Percentiles rank a stretch among this genome's conserved stretches.
Evolutionary conservation across 2,113 vertebrate species (phyloP).

Genomic region (Seriola rivoliana): DNA sequence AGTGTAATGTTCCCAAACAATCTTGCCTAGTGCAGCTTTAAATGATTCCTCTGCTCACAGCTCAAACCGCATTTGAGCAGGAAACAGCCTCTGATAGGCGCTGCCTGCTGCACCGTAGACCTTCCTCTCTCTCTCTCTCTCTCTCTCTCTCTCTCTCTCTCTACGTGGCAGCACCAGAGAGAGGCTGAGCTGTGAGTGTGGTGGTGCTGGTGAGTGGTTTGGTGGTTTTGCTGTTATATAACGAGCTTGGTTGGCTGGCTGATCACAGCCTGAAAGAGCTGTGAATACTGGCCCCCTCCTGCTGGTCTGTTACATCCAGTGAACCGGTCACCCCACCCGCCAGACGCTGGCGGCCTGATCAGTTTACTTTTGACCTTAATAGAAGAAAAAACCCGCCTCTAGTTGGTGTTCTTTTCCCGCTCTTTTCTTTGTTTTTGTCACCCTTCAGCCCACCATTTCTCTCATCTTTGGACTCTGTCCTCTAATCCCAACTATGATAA

Average conservation of each 20-base stretch:
- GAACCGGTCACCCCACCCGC: constrained; percentile 16
- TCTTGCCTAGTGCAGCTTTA: constrained; percentile 1
- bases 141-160: constrained; percentile 16
- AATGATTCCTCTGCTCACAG: constrained; percentile 7
- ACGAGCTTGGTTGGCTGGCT: constrained; percentile 34
- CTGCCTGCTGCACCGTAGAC: not conserved
- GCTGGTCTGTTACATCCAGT: constrained; percentile 3
- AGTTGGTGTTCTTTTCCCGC: constrained; percentile 14
- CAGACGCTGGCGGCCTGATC: constrained; percentile 22
- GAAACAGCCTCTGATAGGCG: not conserved
- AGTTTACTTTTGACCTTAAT: constrained; percentile 46
- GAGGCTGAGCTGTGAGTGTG: constrained; percentile 22
- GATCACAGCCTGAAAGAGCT: constrained; percentile 40
- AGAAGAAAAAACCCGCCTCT: not conserved
- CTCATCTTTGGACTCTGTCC: constrained; percentile 52
- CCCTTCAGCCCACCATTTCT: constrained; percentile 18
- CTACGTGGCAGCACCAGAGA: constrained; percentile 64
- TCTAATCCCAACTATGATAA: constrained; percentile 74
- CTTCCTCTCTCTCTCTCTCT: constrained; percentile 20
- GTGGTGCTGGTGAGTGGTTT: constrained; percentile 36
- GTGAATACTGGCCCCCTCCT: constrained; percentile 19
- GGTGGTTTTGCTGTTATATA: constrained; percentile 67
- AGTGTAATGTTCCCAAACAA: not conserved
- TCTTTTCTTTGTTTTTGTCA: constrained; percentile 44
- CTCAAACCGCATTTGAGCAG: constrained; percentile 16